phyloP scores from a whole-genome alignment of 2,113 vertebrate species.

The Psophia crepitans region DNA sequence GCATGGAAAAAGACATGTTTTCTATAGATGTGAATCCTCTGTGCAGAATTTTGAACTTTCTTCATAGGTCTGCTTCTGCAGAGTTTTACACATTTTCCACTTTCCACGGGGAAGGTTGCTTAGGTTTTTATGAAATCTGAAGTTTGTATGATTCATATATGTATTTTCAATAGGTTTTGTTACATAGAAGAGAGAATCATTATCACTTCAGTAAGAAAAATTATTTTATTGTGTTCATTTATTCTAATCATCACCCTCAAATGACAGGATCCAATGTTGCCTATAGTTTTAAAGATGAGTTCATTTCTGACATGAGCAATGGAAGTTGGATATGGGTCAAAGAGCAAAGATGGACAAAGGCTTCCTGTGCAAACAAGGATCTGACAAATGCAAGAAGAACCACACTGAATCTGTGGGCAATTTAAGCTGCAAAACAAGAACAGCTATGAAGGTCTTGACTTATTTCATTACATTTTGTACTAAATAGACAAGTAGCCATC shows the following conservation, averaged over 20 bases:
- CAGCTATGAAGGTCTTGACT: neutral
- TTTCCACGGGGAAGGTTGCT: neutral
- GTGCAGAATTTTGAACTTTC: neutral
- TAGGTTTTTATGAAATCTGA: neutral
- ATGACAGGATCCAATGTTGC: neutral
- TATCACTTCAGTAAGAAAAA: neutral
- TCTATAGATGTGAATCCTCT: neutral
- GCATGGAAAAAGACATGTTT: rapidly evolving
- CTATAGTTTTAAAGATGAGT: neutral
- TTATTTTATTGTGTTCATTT: neutral
- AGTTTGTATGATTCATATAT: neutral
- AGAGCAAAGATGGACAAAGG: neutral
- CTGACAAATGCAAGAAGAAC: neutral
- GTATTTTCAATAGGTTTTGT: neutral
- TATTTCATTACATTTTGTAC: neutral
- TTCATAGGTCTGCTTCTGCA: neutral
- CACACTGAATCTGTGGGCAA: neutral
- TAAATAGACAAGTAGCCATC: neutral
- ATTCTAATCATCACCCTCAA: neutral
- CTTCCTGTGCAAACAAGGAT: neutral
- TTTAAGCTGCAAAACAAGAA: neutral
- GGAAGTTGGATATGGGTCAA: neutral
- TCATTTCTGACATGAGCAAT: neutral
- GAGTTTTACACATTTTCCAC: neutral
- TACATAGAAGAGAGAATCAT: neutral